phyloP scores from a whole-genome alignment of 2,888 invertebrate genomes.

The Sphaerophoria taeniata region DNA sequence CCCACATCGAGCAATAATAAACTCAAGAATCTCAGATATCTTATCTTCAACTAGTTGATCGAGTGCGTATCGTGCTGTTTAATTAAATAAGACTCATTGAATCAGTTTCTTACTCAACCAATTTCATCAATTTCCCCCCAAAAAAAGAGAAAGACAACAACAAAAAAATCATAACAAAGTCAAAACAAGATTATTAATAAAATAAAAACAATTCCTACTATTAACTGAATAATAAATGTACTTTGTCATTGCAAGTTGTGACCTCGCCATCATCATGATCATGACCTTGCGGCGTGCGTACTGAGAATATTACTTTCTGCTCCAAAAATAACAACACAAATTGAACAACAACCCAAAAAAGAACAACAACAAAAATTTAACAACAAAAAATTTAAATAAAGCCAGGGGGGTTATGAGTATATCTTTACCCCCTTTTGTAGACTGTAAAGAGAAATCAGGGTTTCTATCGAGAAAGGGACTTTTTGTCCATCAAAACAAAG shows the following conservation, averaged over 20 bases:
- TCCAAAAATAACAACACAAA: not conserved
- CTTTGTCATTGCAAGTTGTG: constrained; percentile 3
- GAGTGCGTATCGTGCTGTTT: no score
- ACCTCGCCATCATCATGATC: constrained; percentile 20
- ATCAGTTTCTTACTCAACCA: no score
- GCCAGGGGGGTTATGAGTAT: not conserved
- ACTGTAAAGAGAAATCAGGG: not conserved
- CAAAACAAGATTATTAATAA: constrained; percentile 24
- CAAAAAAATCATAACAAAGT: not conserved
- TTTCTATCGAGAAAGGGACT: no score
- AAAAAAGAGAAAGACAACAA: not conserved
- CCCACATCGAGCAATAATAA: no score
- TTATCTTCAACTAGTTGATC: no score
- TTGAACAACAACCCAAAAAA: not conserved
- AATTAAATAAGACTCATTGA: no score
- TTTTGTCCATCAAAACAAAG: no score
- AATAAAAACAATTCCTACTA: no score
- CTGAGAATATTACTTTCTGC: constrained; percentile 1
- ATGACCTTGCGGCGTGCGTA: constrained; percentile 25
- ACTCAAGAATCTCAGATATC: no score
- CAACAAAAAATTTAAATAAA: not conserved
- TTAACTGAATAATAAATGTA: no score
- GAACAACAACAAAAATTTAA: not conserved
- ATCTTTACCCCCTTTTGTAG: not conserved
- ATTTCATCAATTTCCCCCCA: no score